phyloP scores from a whole-genome alignment of 2,113 vertebrate genomes.

The Arvicanthis niloticus region DNA sequence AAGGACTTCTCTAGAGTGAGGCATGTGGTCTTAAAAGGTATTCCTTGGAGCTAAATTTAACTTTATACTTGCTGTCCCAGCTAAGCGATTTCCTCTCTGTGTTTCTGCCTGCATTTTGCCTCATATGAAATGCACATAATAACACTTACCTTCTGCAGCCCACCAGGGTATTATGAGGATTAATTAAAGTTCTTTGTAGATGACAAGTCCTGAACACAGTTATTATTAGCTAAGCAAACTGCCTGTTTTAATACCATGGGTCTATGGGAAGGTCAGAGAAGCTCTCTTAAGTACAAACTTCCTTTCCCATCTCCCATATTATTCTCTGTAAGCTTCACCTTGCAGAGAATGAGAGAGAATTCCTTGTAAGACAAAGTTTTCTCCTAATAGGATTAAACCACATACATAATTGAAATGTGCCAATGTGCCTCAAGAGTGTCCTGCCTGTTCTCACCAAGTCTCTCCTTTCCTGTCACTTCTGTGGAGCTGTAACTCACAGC shows the following conservation, averaged over 20 bases:
- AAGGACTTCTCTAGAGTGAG: neutral
- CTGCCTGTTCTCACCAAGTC: neutral
- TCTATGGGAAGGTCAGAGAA: conserved; percentile 63
- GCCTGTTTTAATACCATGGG: conserved; percentile 66
- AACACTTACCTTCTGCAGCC: conserved; percentile 75
- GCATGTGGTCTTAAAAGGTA: neutral
- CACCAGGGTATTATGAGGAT: conserved; percentile 77
- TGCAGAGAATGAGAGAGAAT: conserved; percentile 29
- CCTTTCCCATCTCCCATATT: conserved; percentile 47
- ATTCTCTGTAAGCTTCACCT: conserved; percentile 20
- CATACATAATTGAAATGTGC: conserved; percentile 76
- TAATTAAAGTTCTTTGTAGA: conserved; percentile 82
- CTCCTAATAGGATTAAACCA: conserved; percentile 56
- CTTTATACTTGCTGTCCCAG: conserved; percentile 9
- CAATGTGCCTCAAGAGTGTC: conserved; percentile 1
- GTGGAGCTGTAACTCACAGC: neutral
- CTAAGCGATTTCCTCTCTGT: conserved; percentile 52
- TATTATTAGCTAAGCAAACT: conserved; percentile 80
- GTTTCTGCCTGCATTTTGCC: conserved; percentile 58
- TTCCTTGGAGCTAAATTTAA: conserved; percentile 68
- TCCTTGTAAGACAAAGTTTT: conserved; percentile 66
- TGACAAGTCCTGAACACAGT: conserved; percentile 72
- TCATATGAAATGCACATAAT: conserved; percentile 74
- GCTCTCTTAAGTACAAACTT: conserved; percentile 20
- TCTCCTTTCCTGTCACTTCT: neutral